phyloP scores from a whole-genome alignment of 2,797 vertebrate genomes.

The Gallinago nigripennis region DNA sequence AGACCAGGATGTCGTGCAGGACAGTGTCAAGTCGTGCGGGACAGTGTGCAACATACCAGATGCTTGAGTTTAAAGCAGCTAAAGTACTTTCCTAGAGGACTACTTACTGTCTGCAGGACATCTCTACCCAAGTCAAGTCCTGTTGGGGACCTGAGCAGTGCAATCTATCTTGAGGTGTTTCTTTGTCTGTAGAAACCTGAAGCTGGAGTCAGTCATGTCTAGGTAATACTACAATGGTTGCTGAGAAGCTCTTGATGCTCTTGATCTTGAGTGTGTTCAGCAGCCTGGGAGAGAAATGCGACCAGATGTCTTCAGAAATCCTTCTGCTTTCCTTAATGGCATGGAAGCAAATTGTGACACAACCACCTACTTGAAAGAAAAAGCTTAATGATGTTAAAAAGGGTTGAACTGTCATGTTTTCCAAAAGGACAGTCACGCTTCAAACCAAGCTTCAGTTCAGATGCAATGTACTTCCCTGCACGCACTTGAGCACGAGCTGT shows the following conservation, averaged over 20 bases:
- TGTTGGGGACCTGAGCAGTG: background rate
- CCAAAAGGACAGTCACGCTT: background rate
- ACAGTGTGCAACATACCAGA: background rate
- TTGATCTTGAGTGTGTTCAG: background rate
- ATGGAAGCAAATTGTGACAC: background rate
- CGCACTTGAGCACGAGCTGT: background rate
- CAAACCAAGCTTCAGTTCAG: background rate
- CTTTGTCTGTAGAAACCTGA: background rate
- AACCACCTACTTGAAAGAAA: background rate
- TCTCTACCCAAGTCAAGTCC: background rate
- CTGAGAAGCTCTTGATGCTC: background rate
- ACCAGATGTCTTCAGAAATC: background rate
- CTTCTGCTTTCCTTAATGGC: background rate
- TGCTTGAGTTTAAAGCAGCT: background rate
- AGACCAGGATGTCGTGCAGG: too few species aligned
- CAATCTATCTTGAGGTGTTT: background rate
- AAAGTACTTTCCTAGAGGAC: background rate
- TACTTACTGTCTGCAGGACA: background rate
- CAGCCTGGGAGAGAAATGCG: background rate
- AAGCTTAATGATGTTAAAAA: background rate
- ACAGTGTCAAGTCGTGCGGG: too few species aligned
- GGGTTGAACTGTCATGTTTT: rapidly evolving
- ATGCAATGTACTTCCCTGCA: background rate
- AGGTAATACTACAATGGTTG: background rate
- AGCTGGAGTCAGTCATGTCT: background rate